phyloP scores from a whole-genome alignment of 2,888 invertebrate species.

The Pegoplata infirma region DNA sequence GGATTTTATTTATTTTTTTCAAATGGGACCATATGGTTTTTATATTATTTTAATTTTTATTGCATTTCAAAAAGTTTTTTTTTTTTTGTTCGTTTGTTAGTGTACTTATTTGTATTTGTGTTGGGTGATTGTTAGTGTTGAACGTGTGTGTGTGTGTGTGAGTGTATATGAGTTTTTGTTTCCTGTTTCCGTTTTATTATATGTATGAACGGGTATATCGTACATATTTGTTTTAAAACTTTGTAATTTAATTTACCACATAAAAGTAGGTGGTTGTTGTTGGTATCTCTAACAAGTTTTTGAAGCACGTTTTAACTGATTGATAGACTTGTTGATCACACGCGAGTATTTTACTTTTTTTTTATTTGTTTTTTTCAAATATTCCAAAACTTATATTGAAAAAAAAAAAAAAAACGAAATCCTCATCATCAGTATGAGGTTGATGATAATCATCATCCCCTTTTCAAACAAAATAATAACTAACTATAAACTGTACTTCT shows the following conservation, averaged over 20 bases:
- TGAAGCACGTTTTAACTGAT: slow-evolving; percentile 62
- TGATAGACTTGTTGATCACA: slow-evolving; percentile 62
- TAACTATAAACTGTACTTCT: slow-evolving; percentile 14
- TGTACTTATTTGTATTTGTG: background rate
- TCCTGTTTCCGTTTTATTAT: background rate
- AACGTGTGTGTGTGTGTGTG: background rate
- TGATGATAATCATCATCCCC: no score
- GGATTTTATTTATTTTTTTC: background rate
- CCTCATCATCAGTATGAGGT: background rate
- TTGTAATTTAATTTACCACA: slow-evolving; percentile 64
- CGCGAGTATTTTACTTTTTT: slow-evolving; percentile 34
- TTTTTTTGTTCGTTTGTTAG: slow-evolving; percentile 21
- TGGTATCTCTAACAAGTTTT: slow-evolving; percentile 59
- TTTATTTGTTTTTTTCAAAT: background rate
- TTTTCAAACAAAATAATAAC: slow-evolving; percentile 8
- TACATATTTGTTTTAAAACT: slow-evolving; percentile 51
- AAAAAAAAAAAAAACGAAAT: slow-evolving; percentile 6
- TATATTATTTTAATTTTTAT: slow-evolving; percentile 63
- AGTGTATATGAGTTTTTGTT: background rate
- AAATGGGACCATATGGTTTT: slow-evolving; percentile 55
- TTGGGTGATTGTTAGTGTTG: background rate
- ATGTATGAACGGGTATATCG: slow-evolving; percentile 17
- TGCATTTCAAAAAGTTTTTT: slow-evolving; percentile 58
- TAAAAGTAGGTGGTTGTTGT: slow-evolving; percentile 58
- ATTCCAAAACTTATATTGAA: slow-evolving; percentile 15